Evolutionary conservation across 2,888 invertebrate genomes (phyloP).

Genomic region (Tipula unca): DNA sequence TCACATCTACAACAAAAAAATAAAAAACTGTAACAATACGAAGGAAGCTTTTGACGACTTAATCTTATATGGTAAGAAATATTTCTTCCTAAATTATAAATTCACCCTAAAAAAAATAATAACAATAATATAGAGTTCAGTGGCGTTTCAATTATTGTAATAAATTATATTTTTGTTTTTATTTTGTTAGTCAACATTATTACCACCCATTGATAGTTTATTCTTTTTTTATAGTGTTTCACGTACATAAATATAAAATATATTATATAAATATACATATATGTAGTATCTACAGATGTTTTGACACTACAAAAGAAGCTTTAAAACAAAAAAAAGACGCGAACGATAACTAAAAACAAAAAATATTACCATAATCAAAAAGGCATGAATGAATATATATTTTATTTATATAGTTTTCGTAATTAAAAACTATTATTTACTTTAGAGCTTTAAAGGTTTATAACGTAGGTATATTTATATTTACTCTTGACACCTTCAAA

Average conservation of each 20-base stretch:
- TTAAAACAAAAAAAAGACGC: background rate
- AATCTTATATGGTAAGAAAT: background rate
- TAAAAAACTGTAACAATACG: background rate
- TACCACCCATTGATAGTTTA: conserved; percentile 14
- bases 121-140: background rate
- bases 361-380: background rate
- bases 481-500: background rate
- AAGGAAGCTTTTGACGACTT: background rate
- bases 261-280: background rate
- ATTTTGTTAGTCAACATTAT: background rate
- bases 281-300: background rate
- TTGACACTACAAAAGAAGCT: background rate
- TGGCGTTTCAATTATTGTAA: conserved; percentile 1
- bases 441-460: background rate
- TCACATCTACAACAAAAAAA: background rate
- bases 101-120: background rate
- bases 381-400: background rate
- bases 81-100: background rate
- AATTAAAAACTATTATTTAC: background rate
- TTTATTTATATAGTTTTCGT: background rate
- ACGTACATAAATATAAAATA: background rate
- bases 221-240: background rate
- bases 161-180: background rate
- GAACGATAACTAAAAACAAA: background rate
- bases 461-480: background rate